phyloP scores from a whole-genome alignment of 2,797 vertebrate species.

The Gallinago stenura region DNA sequence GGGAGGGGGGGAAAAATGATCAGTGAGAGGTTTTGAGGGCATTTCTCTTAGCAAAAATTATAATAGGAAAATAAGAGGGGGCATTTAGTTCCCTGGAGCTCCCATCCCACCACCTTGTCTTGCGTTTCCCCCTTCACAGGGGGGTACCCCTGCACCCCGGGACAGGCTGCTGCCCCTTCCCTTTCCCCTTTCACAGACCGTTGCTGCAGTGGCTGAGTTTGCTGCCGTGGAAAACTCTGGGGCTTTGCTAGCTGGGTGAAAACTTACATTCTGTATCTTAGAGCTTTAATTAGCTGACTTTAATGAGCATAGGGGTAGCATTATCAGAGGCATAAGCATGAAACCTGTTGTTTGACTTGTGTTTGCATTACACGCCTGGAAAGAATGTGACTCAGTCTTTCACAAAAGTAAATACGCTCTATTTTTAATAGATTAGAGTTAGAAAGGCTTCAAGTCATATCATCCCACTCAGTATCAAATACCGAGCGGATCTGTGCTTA shows the following conservation, averaged over 20 bases:
- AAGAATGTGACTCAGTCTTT: not conserved
- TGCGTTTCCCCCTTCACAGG: fast-evolving
- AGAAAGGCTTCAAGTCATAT: not conserved
- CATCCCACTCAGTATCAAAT: not conserved
- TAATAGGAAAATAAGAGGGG: not conserved
- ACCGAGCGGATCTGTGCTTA: not conserved
- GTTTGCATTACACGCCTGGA: not conserved
- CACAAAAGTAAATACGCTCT: not conserved
- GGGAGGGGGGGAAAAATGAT: too few species aligned
- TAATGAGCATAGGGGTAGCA: not conserved
- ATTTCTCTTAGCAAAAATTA: not conserved
- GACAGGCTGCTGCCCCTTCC: not conserved
- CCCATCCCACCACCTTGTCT: not conserved
- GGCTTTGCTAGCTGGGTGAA: not conserved
- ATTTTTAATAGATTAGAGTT: not conserved
- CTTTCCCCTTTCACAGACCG: not conserved
- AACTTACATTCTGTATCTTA: not conserved
- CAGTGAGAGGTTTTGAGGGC: not conserved
- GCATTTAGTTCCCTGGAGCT: not conserved
- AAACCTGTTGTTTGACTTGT: not conserved
- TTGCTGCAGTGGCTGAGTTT: not conserved
- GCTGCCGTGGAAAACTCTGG: not conserved
- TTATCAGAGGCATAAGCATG: not conserved
- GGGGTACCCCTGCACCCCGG: not conserved
- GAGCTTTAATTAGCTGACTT: not conserved